Conservation (phyloP, 2,113 vertebrate species). For the Asarcornis scutulata region DNA sequence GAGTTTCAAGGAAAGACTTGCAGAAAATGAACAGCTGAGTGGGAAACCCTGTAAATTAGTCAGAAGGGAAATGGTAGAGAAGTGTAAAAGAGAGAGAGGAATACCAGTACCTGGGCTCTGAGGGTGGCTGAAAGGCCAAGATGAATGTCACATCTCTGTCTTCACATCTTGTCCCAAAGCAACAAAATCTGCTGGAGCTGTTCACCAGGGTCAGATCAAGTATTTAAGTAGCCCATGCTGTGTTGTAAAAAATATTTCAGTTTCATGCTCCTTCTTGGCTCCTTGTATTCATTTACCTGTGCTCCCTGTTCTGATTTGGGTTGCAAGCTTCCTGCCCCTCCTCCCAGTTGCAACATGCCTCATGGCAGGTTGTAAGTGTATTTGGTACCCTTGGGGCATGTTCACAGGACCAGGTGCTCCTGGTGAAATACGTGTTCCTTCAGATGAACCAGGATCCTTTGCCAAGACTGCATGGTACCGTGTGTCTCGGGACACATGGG, state of each 20-base stretch:
- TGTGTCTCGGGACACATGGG: accelerated
- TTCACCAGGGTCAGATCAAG: background rate
- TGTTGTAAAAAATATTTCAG: background rate
- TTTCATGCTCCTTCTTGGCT: background rate
- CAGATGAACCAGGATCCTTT: background rate
- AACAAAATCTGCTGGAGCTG: background rate
- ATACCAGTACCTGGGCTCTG: background rate
- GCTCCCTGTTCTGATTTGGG: background rate
- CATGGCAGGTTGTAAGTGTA: background rate
- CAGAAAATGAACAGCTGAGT: background rate
- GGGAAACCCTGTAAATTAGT: background rate
- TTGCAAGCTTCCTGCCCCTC: background rate
- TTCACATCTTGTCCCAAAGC: background rate
- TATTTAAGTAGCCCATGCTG: background rate
- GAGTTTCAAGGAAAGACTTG: background rate
- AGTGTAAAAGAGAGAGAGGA: background rate
- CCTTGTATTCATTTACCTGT: background rate
- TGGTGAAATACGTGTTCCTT: background rate
- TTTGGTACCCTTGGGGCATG: background rate
- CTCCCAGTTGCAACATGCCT: background rate
- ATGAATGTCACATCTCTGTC: background rate
- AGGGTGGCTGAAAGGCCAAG: background rate
- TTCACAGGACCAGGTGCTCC: background rate
- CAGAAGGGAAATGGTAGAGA: background rate
- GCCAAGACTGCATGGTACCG: background rate